These are phyloP conservation scores for Lasiommata megera DNA, from an alignment of 2,888 invertebrate genomes.

Conservation along the genomic window DNA sequence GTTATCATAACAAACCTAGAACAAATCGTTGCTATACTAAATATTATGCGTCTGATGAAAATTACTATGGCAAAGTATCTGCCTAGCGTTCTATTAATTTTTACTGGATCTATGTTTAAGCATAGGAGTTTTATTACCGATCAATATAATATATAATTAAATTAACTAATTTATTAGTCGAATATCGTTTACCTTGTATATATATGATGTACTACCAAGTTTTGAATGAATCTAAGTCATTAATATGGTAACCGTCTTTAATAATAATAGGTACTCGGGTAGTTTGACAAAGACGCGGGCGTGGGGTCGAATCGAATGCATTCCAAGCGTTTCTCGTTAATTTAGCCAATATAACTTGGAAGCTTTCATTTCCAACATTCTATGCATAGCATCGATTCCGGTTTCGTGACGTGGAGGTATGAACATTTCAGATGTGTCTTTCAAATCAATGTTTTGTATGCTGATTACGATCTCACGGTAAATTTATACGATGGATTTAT, in stretches of 20 bases:
- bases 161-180: neutral
- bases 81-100: too few relatives aligned
- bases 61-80: too few relatives aligned
- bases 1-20: too few relatives aligned
- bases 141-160: too few relatives aligned
- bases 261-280: slow-evolving; percentile 2
- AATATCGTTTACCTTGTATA: neutral
- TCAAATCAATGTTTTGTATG: too few relatives aligned
- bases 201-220: too few relatives aligned
- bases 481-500: too few relatives aligned
- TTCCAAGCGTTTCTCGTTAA: slow-evolving; percentile 33
- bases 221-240: slow-evolving; percentile 6
- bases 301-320: slow-evolving; percentile 20
- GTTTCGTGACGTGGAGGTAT: slow-evolving; percentile 25
- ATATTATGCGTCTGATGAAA: too few relatives aligned
- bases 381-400: slow-evolving; percentile 48
- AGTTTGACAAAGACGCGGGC: slow-evolving; percentile 2
- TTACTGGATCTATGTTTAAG: too few relatives aligned
- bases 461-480: too few relatives aligned
- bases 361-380: slow-evolving; percentile 54
- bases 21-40: too few relatives aligned
- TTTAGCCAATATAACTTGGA: slow-evolving; percentile 47
- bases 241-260: slow-evolving; percentile 1
- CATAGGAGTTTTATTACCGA: too few relatives aligned
- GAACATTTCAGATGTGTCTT: slow-evolving; percentile 19